Percentiles rank a stretch among this genome's conserved stretches.
Conservation (phyloP, 2,888 invertebrate genomes). For the Tortricodes alternella region DNA sequence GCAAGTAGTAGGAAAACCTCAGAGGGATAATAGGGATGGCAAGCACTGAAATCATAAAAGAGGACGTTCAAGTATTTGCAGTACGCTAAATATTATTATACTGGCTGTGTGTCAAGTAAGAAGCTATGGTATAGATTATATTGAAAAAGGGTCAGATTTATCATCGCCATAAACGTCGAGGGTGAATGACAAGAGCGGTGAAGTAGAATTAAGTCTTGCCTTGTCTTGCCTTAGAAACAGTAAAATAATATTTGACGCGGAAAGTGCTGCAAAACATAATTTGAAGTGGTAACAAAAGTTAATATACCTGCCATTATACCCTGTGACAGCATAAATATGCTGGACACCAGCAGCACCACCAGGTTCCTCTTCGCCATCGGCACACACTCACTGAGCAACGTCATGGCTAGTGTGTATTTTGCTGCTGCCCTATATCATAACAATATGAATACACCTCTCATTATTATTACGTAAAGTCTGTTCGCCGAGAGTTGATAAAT, state of each 20-base stretch:
- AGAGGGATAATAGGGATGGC: slow-evolving; percentile 86
- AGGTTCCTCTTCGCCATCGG: slow-evolving; percentile 53
- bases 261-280: too few relatives aligned
- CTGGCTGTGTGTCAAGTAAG: too few relatives aligned
- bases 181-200: too few relatives aligned
- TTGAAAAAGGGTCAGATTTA: too few relatives aligned
- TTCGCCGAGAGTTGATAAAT: too few relatives aligned
- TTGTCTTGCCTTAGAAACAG: too few relatives aligned
- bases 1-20: slow-evolving; percentile 57
- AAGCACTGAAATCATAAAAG: slow-evolving; percentile 65
- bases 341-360: slow-evolving; percentile 53
- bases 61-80: neutral
- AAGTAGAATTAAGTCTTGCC: too few relatives aligned
- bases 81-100: too few relatives aligned
- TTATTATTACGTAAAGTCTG: neutral
- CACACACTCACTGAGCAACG: slow-evolving; percentile 58
- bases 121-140: too few relatives aligned
- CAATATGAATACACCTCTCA: neutral
- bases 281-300: neutral
- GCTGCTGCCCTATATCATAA: slow-evolving; percentile 49
- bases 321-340: slow-evolving; percentile 56
- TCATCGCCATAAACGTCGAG: too few relatives aligned
- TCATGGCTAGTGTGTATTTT: slow-evolving; percentile 54
- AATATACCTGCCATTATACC: slow-evolving; percentile 57
- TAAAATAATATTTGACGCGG: too few relatives aligned